Percentiles rank a stretch among this genome's conserved stretches.
Conservation (phyloP, 1,140 invertebrate species). For the Chlorops oryzae region DNA sequence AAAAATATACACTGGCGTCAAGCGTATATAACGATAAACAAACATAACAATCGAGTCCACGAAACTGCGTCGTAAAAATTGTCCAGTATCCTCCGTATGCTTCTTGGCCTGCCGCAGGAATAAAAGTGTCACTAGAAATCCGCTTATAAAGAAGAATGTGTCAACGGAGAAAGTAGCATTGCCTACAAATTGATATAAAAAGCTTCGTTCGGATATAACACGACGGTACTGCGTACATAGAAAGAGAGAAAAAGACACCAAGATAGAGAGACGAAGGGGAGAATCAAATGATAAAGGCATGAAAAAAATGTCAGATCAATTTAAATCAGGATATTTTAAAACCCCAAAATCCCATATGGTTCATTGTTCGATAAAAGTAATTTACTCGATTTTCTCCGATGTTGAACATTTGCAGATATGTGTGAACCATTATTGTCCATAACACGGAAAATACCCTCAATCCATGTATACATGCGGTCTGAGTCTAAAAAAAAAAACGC, state of each 20-base stretch:
- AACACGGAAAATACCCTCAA: constrained; percentile 75
- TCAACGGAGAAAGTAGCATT: constrained; percentile 88
- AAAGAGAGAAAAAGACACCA: constrained; percentile 10
- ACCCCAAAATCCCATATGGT: too few species aligned
- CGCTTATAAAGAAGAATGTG: constrained; percentile 87
- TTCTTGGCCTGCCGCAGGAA: constrained; percentile 55
- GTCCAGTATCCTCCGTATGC: constrained; percentile 17
- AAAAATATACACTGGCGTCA: constrained; percentile 76
- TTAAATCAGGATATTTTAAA: too few species aligned
- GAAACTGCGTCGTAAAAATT: constrained; percentile 44
- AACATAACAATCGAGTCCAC: constrained; percentile 55
- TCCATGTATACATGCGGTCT: constrained; percentile 73
- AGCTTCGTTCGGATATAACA: constrained; percentile 67
- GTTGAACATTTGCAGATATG: constrained; percentile 72
- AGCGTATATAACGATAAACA: constrained; percentile 62
- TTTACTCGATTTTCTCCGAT: constrained; percentile 60
- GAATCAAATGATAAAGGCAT: background rate
- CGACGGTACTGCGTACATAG: constrained; percentile 58
- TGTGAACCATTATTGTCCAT: constrained; percentile 92
- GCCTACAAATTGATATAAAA: constrained; percentile 76
- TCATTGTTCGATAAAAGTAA: too few species aligned
- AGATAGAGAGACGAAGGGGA: constrained; percentile 1
- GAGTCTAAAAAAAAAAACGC: constrained; percentile 50
- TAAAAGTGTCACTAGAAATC: constrained; percentile 69
- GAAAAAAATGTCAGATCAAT: constrained; percentile 4